phyloP scores from a whole-genome alignment of 2,113 vertebrate species.

The Leptobrachium leishanense region DNA sequence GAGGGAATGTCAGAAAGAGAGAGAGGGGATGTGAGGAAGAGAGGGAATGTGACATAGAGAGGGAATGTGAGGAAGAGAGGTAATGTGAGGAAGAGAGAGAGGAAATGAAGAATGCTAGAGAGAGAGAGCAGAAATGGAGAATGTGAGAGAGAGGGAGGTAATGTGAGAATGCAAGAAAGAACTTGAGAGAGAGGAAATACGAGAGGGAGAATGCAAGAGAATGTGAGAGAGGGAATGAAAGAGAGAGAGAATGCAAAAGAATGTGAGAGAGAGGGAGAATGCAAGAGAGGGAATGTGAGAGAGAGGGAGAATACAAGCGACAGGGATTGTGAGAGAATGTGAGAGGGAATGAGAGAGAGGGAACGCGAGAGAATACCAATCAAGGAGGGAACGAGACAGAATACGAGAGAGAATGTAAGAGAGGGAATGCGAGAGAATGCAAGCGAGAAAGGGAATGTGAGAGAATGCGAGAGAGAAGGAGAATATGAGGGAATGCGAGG shows the following conservation, averaged over 20 bases:
- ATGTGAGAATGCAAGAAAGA: not conserved
- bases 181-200: not conserved
- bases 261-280: no score
- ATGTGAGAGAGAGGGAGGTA: not conserved
- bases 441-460: not conserved
- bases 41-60: not conserved
- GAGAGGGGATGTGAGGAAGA: not conserved
- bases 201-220: not conserved
- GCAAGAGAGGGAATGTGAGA: not conserved
- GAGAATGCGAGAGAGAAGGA: not conserved
- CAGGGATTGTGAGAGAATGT: no score
- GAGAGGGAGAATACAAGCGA: no score
- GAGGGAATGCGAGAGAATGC: not conserved
- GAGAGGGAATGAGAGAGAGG: not conserved
- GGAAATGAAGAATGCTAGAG: not conserved
- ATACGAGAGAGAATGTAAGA: no score
- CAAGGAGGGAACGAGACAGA: not conserved
- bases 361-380: not conserved
- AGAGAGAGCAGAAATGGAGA: not conserved
- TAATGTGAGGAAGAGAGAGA: not conserved
- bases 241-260: no score
- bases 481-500: not conserved
- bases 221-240: no score
- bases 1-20: not conserved
- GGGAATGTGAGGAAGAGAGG: no score